Evolutionary conservation across 2,888 invertebrate species (phyloP).

Genomic region (Brenthis daphne): DNA sequence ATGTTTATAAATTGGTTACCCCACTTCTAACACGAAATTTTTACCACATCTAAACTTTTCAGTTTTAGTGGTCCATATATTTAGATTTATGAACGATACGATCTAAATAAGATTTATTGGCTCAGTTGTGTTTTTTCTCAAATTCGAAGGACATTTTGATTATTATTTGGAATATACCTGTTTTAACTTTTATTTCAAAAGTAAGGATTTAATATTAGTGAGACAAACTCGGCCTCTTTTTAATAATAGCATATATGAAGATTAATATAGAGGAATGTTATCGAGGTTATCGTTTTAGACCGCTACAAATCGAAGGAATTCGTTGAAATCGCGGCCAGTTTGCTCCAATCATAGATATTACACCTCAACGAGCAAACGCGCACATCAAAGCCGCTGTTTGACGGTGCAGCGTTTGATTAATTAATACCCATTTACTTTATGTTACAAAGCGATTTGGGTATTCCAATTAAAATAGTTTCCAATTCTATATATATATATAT

Average conservation of each 20-base stretch:
- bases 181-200: not conserved
- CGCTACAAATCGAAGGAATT: not conserved
- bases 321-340: too few species aligned
- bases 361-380: constrained; percentile 33
- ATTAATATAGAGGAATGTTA: not conserved
- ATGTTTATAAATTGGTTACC: constrained; percentile 16
- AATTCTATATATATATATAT: too few species aligned
- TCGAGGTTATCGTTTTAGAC: not conserved
- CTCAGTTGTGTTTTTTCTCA: constrained; percentile 24
- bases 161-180: not conserved
- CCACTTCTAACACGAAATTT: constrained; percentile 23
- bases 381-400: constrained; percentile 43
- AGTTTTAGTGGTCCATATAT: constrained; percentile 29
- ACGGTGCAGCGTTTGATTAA: constrained; percentile 51
- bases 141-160: constrained; percentile 7
- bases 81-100: constrained; percentile 22
- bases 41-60: constrained; percentile 24
- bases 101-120: constrained; percentile 34
- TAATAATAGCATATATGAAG: not conserved
- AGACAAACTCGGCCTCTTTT: too few species aligned
- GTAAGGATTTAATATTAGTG: too few species aligned
- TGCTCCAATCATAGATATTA: not conserved
- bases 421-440: constrained; percentile 43
- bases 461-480: too few species aligned
- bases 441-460: too few species aligned